Base-by-base conservation (phyloP, 2,888 invertebrate species). In the Dolichopus griseipennis region DNA sequence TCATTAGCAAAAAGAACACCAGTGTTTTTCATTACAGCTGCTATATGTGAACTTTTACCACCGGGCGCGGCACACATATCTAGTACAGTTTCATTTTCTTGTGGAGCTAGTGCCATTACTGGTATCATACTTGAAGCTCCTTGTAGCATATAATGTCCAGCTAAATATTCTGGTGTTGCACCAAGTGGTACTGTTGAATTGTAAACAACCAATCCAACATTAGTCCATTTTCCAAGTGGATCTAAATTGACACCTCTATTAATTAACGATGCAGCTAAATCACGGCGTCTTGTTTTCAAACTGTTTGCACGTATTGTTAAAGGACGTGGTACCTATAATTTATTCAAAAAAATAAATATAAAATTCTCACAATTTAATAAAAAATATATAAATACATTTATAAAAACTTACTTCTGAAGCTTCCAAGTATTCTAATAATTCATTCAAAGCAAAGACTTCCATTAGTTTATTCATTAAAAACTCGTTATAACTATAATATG, bases 41-140 rank as follows among this genome's bases (percentile, higher is more conserved):
- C 93, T 70, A 99, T 97, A 80, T 99, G 97, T 0, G 97, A 95
- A 0, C 98, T 95, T 83, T 99, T 99, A 10, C 99, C 99, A 65
- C 99, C 99, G 0, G 99, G 99, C 0, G 99, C 99, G 0, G 97
- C 90, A 78, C 96, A 94, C 95, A 99, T 93, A 78, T 99, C 99
- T 43, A 99, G 84, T 72, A 98, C 88, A 72, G 90, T 85, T 82
- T 98, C 97, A 76, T 94, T 92, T 83, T 95, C 96, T 83, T 96
- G 95, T 0, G 99, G 98, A 0, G 95, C 96, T 67, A 99, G 83
- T 0, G 99, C 94, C 94, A 99, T 97, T 0, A 99, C 98, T 0
- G 99, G 98, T 67, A 99, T 83, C 76, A 97, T 89, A 83, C 97
- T 98, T 2, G 97, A 95, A 18, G 97, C 97, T 10, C 97, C 97